Base-by-base conservation (phyloP, 2,113 vertebrate species). In the Actenoides hombroni region DNA sequence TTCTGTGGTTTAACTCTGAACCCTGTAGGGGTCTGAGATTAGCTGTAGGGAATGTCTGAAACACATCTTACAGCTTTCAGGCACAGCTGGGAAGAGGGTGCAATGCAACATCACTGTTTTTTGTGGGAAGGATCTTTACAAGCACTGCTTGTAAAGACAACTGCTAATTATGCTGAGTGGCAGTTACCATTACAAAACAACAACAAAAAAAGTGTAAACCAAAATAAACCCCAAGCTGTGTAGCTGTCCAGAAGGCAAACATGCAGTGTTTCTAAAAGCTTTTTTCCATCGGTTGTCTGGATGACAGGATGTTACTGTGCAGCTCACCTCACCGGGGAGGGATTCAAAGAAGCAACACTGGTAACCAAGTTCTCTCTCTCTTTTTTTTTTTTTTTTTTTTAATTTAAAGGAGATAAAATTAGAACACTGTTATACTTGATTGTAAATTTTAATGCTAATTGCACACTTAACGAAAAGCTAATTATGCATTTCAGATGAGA, bases 401-500 rank as follows among this genome's bases (percentile, higher is more conserved):
- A 37, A 71, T 79, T 90, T 96, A 56, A 57, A 63, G 54, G 70
- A 93, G 74, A 40, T 92, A 94, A 94, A 97, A 90, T 95, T 95
- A 96, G 94, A 96, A 90, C 49, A 57, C 67, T 33, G 44, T 83
- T 69, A 31, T 94, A 68, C 74, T 97, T 93, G 83, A 93, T 93
- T 86, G 90, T 87, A 92, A 96, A 87, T 95, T 95, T 94, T 88
- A 94, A 97, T 89, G 93, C 74, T 95, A 96, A 97, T 97, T 97
- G 92, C 96, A 59, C 63, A 92, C 94, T 95, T 95, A 73, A 80
- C 68, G 67, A 54, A 71, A 80, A 93, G 88, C 90, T 92, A 93
- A 96, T 97, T 87, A 93, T 56, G 83, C 83, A 73, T 92, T 96
- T 97, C 86, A 84, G 79, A 96, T 86, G 87, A 96, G 93, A 92